Evolutionary conservation across 2,113 vertebrate species (phyloP).

Genomic region (Barnardius zonarius): DNA sequence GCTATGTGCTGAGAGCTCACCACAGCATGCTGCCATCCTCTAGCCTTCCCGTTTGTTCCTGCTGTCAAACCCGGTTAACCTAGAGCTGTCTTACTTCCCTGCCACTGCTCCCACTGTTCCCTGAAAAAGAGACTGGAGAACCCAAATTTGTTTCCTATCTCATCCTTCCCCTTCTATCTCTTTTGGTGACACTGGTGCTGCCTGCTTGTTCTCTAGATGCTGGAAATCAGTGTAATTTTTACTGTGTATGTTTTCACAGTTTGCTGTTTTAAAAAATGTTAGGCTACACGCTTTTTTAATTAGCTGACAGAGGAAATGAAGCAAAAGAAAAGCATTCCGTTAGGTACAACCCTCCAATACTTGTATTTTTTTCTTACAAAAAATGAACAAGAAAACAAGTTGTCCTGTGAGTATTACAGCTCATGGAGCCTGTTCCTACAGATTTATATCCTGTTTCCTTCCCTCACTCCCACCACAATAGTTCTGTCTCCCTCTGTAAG

Average conservation of each 20-base stretch:
- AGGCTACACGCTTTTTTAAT: background rate
- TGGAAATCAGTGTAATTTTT: background rate
- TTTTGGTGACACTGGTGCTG: background rate
- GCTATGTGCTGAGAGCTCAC: background rate
- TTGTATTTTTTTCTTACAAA: background rate
- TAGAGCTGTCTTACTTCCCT: background rate
- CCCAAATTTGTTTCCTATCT: background rate
- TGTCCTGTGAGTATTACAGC: background rate
- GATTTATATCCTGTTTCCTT: constrained; percentile 23
- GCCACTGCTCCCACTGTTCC: background rate
- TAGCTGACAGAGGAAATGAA: background rate
- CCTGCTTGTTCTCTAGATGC: background rate
- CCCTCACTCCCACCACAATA: constrained; percentile 13
- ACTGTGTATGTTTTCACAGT: background rate
- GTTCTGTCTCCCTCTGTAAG: constrained; percentile 36
- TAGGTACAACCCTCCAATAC: background rate
- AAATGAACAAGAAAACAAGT: background rate
- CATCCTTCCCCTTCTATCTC: background rate
- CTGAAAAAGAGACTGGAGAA: background rate
- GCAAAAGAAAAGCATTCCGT: background rate
- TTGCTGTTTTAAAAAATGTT: background rate
- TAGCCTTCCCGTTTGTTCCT: background rate
- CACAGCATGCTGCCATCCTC: background rate
- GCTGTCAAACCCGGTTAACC: background rate
- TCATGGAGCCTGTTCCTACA: background rate